Evolutionary conservation across 2,888 invertebrate genomes (phyloP).

Genomic region (Anorthoa munda): DNA sequence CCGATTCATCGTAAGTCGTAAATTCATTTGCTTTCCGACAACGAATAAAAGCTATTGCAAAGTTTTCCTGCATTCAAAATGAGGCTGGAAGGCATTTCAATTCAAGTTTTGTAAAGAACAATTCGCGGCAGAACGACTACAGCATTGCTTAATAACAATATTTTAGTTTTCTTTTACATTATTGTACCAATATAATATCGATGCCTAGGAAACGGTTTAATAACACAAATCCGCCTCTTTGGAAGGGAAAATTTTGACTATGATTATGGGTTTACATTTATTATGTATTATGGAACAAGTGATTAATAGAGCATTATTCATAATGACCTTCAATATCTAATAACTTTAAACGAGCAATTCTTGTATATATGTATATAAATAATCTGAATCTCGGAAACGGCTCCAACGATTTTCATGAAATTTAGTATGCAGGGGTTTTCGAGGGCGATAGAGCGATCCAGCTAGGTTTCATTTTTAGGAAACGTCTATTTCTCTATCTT

Average conservation of each 20-base stretch:
- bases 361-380: too few species aligned
- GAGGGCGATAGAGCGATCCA: too few species aligned
- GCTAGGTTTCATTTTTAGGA: too few species aligned
- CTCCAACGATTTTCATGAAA: too few species aligned
- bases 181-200: conserved; percentile 32
- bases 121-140: conserved; percentile 76
- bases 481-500: too few species aligned
- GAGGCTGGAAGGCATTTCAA: conserved; percentile 85
- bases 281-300: too few species aligned
- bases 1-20: conserved; percentile 82
- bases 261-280: too few species aligned
- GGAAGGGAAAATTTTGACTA: background rate
- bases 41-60: conserved; percentile 86
- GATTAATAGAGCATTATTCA: too few species aligned
- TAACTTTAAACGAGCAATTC: too few species aligned
- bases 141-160: conserved; percentile 73
- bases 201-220: conserved; percentile 27
- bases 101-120: conserved; percentile 86
- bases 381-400: too few species aligned
- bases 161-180: conserved; percentile 67
- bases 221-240: background rate
- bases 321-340: background rate
- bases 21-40: conserved; percentile 85
- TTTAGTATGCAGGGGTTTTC: too few species aligned
- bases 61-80: conserved; percentile 87